These are phyloP conservation scores for Coregonus suidteri DNA, from an alignment of 2,797 vertebrate species.

Conservation along the genomic window DNA sequence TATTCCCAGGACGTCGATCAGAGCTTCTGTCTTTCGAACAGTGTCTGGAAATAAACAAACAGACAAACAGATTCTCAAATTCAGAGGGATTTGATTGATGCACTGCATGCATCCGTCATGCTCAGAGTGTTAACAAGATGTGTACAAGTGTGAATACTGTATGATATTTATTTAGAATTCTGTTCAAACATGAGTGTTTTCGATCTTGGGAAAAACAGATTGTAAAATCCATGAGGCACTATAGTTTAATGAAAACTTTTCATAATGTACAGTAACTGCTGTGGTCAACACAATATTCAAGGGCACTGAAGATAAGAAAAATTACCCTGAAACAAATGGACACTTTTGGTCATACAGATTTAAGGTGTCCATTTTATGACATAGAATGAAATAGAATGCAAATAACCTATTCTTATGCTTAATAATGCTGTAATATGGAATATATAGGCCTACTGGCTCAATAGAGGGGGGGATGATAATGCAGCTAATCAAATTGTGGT, in stretches of 20 bases:
- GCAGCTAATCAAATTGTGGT: too few species aligned
- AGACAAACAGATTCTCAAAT: neutral
- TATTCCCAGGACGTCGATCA: slow-evolving; percentile 80
- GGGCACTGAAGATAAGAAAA: neutral
- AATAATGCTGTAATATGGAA: neutral
- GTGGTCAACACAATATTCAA: neutral
- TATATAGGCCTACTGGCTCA: too few species aligned
- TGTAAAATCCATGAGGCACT: neutral
- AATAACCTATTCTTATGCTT: neutral
- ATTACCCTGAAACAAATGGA: neutral
- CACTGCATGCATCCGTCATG: neutral
- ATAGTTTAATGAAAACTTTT: neutral
- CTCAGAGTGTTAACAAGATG: neutral
- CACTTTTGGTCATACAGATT: neutral
- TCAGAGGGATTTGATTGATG: neutral
- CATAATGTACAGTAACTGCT: neutral
- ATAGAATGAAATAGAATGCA: neutral
- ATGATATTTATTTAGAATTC: neutral
- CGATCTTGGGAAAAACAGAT: too few species aligned
- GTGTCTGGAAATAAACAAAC: slow-evolving; percentile 71
- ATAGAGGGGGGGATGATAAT: too few species aligned
- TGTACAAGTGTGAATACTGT: neutral
- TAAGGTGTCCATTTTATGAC: neutral
- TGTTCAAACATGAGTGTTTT: neutral
- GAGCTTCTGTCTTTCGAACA: slow-evolving; percentile 76